A percentile compares a stretch with the other conserved stretches of the same genome.
These are phyloP conservation scores for Athene noctua DNA, from an alignment of 2,113 vertebrate genomes.

Conservation along the genomic window DNA sequence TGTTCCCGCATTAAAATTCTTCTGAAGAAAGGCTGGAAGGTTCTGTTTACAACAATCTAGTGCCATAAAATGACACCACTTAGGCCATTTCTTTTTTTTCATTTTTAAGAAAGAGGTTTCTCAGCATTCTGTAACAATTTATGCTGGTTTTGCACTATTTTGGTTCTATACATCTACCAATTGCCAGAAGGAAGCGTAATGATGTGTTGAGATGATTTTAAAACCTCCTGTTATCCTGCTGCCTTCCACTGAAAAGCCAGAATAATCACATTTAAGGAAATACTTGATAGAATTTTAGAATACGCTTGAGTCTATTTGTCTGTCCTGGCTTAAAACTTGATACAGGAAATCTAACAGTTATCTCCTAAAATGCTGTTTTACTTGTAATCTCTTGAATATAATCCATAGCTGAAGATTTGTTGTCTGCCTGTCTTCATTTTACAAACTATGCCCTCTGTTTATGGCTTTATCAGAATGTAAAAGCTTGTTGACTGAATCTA, in stretches of 20 bases:
- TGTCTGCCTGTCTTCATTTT: not conserved
- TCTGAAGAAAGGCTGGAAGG: not conserved
- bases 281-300: not conserved
- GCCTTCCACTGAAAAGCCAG: not conserved
- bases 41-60: not conserved
- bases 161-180: not conserved
- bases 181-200: not conserved
- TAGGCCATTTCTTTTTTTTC: not conserved
- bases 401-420: slow-evolving; percentile 1
- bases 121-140: not conserved
- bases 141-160: not conserved
- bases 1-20: not conserved
- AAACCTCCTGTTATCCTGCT: not conserved
- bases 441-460: not conserved
- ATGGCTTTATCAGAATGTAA: not conserved
- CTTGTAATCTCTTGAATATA: not conserved
- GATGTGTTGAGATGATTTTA: not conserved
- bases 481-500: not conserved
- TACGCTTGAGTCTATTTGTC: not conserved
- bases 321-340: not conserved
- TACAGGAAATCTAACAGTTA: not conserved
- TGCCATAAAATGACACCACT: not conserved
- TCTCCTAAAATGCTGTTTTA: not conserved
- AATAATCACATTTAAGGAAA: not conserved
- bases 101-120: not conserved